Conservation (phyloP, 2,888 invertebrate species). For the Gymnoscelis rufifasciata region DNA sequence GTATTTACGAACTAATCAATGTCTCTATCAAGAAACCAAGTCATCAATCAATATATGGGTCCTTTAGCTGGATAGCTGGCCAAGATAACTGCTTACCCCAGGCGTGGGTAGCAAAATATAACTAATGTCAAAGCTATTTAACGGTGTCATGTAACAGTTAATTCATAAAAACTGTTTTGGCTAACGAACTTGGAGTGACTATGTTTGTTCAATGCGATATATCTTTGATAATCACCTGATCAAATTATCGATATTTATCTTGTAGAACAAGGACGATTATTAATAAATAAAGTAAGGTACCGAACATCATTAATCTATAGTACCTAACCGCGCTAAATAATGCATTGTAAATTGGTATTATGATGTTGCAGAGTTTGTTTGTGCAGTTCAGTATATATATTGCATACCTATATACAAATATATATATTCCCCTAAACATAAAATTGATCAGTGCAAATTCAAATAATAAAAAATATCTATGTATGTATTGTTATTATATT, state of each 20-base stretch:
- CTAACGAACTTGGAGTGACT: slow-evolving; percentile 36
- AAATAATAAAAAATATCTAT: too few species aligned
- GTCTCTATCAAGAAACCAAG: background rate
- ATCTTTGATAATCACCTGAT: too few species aligned
- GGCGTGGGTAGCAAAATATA: slow-evolving; percentile 22
- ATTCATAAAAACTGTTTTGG: slow-evolving; percentile 62
- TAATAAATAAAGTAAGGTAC: background rate
- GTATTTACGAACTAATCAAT: background rate
- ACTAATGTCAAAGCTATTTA: slow-evolving; percentile 48
- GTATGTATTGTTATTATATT: too few species aligned
- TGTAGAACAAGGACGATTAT: too few species aligned
- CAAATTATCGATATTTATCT: too few species aligned
- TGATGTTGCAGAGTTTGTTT: too few species aligned
- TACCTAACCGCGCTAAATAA: too few species aligned
- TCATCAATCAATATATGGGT: background rate
- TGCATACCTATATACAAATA: too few species aligned
- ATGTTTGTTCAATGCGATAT: slow-evolving; percentile 1
- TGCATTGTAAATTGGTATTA: too few species aligned
- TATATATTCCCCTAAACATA: too few species aligned
- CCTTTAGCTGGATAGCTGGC: background rate
- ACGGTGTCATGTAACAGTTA: slow-evolving; percentile 67
- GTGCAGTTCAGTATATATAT: too few species aligned
- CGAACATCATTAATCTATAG: background rate
- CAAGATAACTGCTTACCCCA: background rate
- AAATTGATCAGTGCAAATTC: too few species aligned